Evolutionary conservation across 2,113 vertebrate species (phyloP).

Genomic region (Rhinoderma darwinii): DNA sequence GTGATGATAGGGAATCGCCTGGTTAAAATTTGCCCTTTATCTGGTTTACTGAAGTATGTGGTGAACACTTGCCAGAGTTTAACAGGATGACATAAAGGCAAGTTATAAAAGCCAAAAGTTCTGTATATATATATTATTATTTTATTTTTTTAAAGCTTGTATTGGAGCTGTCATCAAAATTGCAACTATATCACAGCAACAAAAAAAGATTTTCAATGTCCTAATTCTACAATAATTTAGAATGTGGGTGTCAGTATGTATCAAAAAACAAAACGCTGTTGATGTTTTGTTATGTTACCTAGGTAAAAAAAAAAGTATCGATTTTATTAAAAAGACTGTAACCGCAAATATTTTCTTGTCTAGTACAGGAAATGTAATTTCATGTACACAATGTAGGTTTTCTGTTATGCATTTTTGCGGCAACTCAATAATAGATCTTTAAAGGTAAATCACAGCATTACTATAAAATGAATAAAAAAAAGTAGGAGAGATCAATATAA

Average conservation of each 20-base stretch:
- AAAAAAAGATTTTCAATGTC: background rate
- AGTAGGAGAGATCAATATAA: background rate
- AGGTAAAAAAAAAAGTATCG: background rate
- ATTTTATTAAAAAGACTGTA: background rate
- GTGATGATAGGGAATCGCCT: constrained; percentile 1
- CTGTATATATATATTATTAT: too few species aligned
- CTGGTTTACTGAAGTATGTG: constrained; percentile 14
- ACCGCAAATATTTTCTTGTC: background rate
- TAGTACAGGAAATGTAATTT: background rate
- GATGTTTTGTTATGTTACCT: background rate
- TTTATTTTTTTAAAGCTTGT: background rate
- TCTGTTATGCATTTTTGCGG: background rate
- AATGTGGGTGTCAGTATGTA: background rate
- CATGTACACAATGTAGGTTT: background rate
- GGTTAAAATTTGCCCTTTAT: constrained; percentile 36
- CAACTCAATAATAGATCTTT: background rate
- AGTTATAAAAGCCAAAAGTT: background rate
- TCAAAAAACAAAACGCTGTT: background rate
- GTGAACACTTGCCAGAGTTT: constrained; percentile 5
- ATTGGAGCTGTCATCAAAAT: background rate
- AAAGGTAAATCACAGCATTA: background rate
- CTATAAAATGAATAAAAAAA: background rate
- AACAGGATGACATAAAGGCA: background rate
- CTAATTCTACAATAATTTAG: background rate
- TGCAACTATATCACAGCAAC: background rate